Base-by-base conservation (phyloP, 2,797 vertebrate genomes). In the Channallabes apus region DNA sequence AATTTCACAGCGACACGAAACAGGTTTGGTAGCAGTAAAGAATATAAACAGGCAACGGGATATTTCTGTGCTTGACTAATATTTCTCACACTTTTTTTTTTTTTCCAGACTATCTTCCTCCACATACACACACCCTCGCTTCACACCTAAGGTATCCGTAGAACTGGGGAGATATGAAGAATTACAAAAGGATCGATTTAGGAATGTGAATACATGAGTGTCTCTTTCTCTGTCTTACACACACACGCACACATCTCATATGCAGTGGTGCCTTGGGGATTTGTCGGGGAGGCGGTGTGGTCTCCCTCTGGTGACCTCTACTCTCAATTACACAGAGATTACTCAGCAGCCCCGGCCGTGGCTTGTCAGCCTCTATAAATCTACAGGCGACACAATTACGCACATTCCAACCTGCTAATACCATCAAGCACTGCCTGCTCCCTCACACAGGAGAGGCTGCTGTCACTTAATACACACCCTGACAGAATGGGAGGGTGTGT, bases 291-390 rank as follows among this genome's bases (percentile, higher is more conserved):
- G 80, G 79, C 84, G 41, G 17, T 20, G 46, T 32, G 35, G 87
- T 87, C 86, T 89, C 3, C 86, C 82, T 86, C 85, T 79, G 77
- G 58, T 92, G 91, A 92, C 91, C 92, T 92, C 91, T 80, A 90
- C 88, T 90, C 91, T 93, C 91, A 91, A 93, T 94, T 93, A 93
- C 90, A 92, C 88, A 87, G 68, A 92, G 90, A 94, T 93, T 93
- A 94, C 93, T 91, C 93, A 94, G 91, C 89, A 85, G 90, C 91
- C 89, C 87, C 80, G 77, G 88, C 82, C 32, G 22, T 84, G 90
- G 90, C 90, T 88, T 82, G 89, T 91, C 91, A 93, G 91, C 89
- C 87, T 85, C 91, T 89, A 94, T 91, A 92, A 93, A 94, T 93
- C 92, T 91, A 91, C 83, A 85, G 32, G 77, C 86, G 86, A 87